Base-by-base conservation (phyloP, 1,140 invertebrate species). In the Solenopsis fugax region DNA sequence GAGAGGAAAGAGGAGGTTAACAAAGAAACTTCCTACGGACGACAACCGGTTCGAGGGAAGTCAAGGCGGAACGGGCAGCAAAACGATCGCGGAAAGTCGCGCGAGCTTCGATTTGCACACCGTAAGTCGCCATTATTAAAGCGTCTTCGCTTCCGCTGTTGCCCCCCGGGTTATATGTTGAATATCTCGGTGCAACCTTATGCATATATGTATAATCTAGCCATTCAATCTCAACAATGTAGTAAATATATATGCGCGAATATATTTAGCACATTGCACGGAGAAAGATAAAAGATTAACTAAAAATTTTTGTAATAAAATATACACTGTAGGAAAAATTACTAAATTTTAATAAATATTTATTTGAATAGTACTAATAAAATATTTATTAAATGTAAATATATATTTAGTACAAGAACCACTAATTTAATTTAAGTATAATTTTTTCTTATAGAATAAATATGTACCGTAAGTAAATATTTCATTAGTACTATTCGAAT, bases 1-100 rank as follows among this genome's bases (percentile, higher is more conserved):
- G 80, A 75, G 80, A 84, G 56, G 80, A 73, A 73, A 84, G 71
- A 73, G 37, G 48, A 75, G 80, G 29, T 62, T 50, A 84, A 84
- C 80, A 84, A 73, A 75, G 80, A 60, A 75, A 72, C 67, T 60
- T 62, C 54, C 67, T 50, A 58, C 69, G 56, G n/a, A 2, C 45
- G 48, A 80, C 41, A 84, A 84, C 80, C 69, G 41, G 80, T 84
- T 84, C 54, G 56, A 60, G 56, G 29, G 80, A 84, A 60, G 80
- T 73, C 80, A 48, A 34, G 24, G 18, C 50, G 50, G 37, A 67
- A 48, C 58, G 29, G n/a, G 12, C 48, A 69, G 62, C 62, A n/a
- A 80, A 80, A 67, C 77, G 77, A 45, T 60, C 41, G 54, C 18
- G 69, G 54, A 73, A 82, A 73, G 21, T 82, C 54, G 67, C 54